phyloP scores from a whole-genome alignment of 2,113 vertebrate species.

The Phainopepla nitens region DNA sequence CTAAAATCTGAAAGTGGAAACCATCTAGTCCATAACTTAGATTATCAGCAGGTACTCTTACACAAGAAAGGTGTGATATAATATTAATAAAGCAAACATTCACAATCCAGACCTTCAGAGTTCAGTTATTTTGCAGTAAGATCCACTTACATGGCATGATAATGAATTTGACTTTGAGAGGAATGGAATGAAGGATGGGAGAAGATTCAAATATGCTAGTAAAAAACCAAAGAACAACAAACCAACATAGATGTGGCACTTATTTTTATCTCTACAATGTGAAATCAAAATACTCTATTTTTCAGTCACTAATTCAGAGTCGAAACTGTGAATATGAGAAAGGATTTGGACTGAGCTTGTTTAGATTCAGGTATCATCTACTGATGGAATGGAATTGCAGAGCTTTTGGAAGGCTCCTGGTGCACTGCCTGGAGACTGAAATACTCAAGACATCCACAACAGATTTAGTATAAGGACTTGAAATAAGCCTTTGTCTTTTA shows the following conservation, averaged over 20 bases:
- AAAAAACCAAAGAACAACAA: not conserved
- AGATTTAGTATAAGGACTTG: not conserved
- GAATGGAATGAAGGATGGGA: not conserved
- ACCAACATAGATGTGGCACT: not conserved
- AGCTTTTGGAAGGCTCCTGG: not conserved
- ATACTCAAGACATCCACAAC: not conserved
- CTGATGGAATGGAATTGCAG: not conserved
- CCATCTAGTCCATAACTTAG: not conserved
- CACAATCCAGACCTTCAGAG: not conserved
- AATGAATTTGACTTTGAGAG: not conserved
- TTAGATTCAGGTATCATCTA: not conserved
- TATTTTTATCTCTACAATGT: not conserved
- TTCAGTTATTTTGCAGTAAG: not conserved
- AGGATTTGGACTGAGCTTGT: not conserved
- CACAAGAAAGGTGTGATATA: not conserved
- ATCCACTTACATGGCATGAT: not conserved
- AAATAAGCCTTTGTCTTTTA: not conserved
- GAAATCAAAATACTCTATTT: not conserved
- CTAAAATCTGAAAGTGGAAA: not conserved
- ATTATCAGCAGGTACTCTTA: not conserved
- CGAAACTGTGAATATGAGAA: not conserved
- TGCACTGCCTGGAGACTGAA: not conserved
- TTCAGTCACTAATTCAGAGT: not conserved
- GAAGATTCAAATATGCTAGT: not conserved
- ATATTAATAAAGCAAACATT: not conserved